A percentile compares a stretch with the other conserved stretches of the same genome.
Conservation (phyloP, 2,113 vertebrate genomes). For the Platysteira castanea region DNA sequence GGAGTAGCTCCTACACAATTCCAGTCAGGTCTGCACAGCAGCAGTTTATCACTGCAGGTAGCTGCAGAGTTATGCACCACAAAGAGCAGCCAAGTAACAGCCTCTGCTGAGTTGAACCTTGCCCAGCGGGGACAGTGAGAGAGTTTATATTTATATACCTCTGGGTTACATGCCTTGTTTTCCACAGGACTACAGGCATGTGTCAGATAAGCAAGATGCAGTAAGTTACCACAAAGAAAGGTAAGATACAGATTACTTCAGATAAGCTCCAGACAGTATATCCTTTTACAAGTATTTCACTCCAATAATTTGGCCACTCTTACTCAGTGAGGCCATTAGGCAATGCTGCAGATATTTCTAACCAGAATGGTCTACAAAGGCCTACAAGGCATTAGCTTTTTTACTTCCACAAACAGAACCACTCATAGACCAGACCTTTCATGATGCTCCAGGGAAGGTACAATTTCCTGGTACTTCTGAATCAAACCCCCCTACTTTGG, state of each 20-base stretch:
- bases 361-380: not conserved
- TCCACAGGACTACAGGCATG: not conserved
- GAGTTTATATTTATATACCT: not conserved
- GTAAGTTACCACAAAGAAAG: not conserved
- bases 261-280: not conserved
- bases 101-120: not conserved
- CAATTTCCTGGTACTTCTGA: not conserved
- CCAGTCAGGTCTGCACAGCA: not conserved
- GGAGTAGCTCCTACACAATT: not conserved
- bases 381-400: not conserved
- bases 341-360: not conserved
- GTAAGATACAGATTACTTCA: not conserved
- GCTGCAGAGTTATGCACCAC: not conserved
- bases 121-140: not conserved
- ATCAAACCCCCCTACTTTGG: not conserved
- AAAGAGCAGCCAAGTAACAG: not conserved
- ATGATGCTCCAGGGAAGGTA: not conserved
- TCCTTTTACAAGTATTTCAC: not conserved
- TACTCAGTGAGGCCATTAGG: not conserved
- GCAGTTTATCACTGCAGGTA: not conserved
- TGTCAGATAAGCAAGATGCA: not conserved
- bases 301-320: not conserved
- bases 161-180: not conserved
- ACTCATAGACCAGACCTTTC: not conserved
- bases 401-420: not conserved